Conservation (phyloP, 2,888 invertebrate genomes). For the Napeogenes sylphis region DNA sequence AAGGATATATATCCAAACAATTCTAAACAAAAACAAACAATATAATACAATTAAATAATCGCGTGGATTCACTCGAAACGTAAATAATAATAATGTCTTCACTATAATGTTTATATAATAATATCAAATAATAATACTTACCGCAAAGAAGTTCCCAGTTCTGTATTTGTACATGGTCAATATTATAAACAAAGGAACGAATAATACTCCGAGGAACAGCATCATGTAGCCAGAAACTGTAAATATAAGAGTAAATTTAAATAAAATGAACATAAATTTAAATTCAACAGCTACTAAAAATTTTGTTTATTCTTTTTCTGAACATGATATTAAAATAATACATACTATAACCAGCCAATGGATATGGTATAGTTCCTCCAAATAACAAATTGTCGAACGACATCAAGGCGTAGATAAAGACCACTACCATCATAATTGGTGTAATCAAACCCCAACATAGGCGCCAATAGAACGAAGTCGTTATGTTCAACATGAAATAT, state of each 20-base stretch:
- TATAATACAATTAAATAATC: no score
- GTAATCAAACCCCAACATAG: constrained; percentile 87
- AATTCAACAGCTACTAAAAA: no score
- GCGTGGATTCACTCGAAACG: no score
- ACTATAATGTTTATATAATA: no score
- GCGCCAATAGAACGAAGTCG: constrained; percentile 85
- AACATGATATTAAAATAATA: constrained; percentile 16
- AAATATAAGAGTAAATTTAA: constrained; percentile 31
- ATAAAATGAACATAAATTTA: no score
- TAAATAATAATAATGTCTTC: no score
- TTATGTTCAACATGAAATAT: constrained; percentile 87
- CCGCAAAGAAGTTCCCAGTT: constrained; percentile 46
- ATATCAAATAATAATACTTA: constrained; percentile 21
- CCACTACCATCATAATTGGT: constrained; percentile 82
- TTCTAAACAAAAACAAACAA: no score
- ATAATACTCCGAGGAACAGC: constrained; percentile 50
- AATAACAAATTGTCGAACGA: constrained; percentile 80
- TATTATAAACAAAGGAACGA: constrained; percentile 55
- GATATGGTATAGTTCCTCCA: constrained; percentile 76
- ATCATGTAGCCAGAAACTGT: constrained; percentile 61
- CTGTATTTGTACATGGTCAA: constrained; percentile 45
- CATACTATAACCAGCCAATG: constrained; percentile 80
- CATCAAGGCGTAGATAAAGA: constrained; percentile 83
- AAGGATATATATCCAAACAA: no score
- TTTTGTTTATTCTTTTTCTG: no score